phyloP scores from a whole-genome alignment of 2,888 invertebrate genomes.

The Ypsolopha sequella region DNA sequence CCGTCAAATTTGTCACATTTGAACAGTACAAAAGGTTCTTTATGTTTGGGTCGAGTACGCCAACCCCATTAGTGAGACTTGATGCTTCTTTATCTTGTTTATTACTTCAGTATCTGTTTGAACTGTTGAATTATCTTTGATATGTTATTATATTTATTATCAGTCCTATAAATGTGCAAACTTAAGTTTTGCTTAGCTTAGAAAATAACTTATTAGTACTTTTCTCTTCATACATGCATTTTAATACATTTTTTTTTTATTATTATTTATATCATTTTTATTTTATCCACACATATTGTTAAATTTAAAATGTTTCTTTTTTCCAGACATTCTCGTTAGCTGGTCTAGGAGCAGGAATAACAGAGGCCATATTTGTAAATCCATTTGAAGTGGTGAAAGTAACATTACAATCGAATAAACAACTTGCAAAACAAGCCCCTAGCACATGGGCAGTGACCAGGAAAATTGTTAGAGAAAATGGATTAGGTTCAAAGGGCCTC shows the following conservation, averaged over 20 bases:
- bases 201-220: not conserved
- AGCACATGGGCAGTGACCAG: slow-evolving; percentile 86
- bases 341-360: slow-evolving; percentile 88
- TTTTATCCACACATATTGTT: not conserved
- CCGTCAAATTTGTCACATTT: slow-evolving; percentile 94
- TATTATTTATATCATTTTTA: not conserved
- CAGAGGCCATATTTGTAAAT: slow-evolving; percentile 93
- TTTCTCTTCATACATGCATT: not conserved
- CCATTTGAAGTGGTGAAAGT: slow-evolving; percentile 98
- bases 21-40: slow-evolving; percentile 93
- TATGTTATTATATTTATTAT: not conserved
- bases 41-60: slow-evolving; percentile 79
- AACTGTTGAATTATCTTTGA: no score
- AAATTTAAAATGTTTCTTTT: slow-evolving; percentile 3
- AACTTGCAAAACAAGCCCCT: slow-evolving; percentile 73
- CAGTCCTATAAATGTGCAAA: not conserved
- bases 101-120: not conserved
- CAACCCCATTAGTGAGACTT: slow-evolving; percentile 80
- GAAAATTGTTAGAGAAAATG: slow-evolving; percentile 80
- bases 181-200: not conserved
- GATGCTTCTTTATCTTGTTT: slow-evolving; percentile 8
- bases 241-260: slow-evolving; percentile 2
- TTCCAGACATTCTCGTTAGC: slow-evolving; percentile 89
- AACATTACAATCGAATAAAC: slow-evolving; percentile 82
- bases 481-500: slow-evolving; percentile 83